These are phyloP conservation scores for Zygaena filipendulae DNA, from an alignment of 2,888 invertebrate species.

Conservation along the genomic window DNA sequence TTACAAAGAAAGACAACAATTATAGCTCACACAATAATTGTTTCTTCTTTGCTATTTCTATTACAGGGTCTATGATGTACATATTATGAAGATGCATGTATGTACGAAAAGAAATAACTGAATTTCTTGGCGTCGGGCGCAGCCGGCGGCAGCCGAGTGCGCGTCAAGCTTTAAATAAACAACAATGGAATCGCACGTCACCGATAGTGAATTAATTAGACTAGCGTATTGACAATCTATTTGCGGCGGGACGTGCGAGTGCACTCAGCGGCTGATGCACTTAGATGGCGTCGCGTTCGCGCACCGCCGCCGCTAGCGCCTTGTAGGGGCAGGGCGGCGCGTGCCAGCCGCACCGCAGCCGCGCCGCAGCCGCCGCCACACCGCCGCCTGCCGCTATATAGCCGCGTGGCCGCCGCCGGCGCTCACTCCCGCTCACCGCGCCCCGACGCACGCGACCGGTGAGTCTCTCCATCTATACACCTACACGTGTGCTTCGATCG, in stretches of 20 bases:
- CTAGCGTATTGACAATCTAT: no score
- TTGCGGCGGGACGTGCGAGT: slow-evolving; percentile 27
- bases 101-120: slow-evolving; percentile 1
- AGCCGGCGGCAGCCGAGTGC: slow-evolving; percentile 4
- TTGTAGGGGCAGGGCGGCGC: slow-evolving; percentile 12
- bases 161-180: no score
- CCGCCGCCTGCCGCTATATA: no score
- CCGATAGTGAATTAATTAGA: slow-evolving; percentile 25
- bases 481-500: no score
- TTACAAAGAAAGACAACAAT: no score
- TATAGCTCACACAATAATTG: no score
- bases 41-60: no score
- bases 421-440: background rate
- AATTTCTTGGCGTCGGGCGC: background rate
- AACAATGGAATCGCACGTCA: slow-evolving; percentile 23
- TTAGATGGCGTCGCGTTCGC: slow-evolving; percentile 19
- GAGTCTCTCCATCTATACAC: no score
- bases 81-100: no score
- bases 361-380: slow-evolving; percentile 12
- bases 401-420: no score
- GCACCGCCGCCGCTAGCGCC: slow-evolving; percentile 14
- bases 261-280: slow-evolving; percentile 9
- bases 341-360: slow-evolving; percentile 16
- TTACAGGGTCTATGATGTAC: no score
- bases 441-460: background rate